Conservation (phyloP, 2,113 vertebrate species). For the Cranoglanis bouderius region DNA sequence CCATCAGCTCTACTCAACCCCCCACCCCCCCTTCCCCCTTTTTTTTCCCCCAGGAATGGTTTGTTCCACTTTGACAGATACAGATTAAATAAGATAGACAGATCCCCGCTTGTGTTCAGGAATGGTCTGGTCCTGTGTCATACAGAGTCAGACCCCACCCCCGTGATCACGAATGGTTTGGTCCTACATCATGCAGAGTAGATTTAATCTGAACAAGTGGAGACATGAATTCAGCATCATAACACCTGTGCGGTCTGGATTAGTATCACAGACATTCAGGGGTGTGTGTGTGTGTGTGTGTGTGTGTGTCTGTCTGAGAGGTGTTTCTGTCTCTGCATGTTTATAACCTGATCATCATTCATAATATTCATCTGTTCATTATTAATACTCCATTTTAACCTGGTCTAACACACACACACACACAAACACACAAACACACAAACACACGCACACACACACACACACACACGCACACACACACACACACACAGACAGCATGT, state of each 20-base stretch:
- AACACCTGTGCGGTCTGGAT: not conserved
- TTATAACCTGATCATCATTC: not conserved
- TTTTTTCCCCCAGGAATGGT: too few relatives aligned
- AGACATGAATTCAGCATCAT: not conserved
- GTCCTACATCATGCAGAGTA: not conserved
- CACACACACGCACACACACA: not conserved
- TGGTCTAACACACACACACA: not conserved
- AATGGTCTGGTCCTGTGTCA: not conserved
- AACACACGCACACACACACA: slow-evolving; percentile 5
- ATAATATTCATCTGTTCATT: not conserved
- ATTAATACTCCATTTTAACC: not conserved
- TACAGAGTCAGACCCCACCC: too few relatives aligned
- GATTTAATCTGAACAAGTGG: not conserved
- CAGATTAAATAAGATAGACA: too few relatives aligned
- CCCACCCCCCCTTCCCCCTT: too few relatives aligned
- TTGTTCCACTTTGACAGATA: too few relatives aligned
- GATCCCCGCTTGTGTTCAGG: too few relatives aligned
- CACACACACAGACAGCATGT: not conserved
- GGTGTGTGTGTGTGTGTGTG: not conserved
- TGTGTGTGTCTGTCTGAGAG: not conserved
- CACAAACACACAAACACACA: too few relatives aligned
- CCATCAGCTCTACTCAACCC: not conserved
- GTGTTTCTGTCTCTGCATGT: slow-evolving; percentile 9
- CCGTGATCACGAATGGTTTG: not conserved
- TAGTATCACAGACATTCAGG: not conserved